A percentile compares a stretch with the other conserved stretches of the same genome.
Conservation (phyloP, 2,113 vertebrate genomes). For the Lichenostomus cassidix region DNA sequence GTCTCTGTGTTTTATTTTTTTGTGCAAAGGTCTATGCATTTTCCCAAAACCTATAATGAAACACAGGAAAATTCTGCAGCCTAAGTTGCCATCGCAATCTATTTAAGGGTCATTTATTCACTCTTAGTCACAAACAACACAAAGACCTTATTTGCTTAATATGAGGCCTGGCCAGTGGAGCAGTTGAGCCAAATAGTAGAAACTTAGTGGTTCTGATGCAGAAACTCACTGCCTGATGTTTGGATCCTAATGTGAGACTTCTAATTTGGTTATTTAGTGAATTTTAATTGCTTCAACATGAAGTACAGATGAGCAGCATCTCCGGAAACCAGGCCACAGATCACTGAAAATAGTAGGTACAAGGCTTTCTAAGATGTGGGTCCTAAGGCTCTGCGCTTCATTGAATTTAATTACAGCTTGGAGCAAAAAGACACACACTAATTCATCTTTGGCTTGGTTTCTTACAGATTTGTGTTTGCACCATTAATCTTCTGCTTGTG, state of each 20-base stretch:
- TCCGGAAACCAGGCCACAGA: not conserved
- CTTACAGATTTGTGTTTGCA: not conserved
- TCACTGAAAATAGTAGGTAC: not conserved
- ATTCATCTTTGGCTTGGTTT: not conserved
- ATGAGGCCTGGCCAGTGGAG: not conserved
- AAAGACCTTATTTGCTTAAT: not conserved
- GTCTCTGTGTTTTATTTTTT: not conserved
- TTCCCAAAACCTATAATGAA: not conserved
- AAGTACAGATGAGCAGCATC: not conserved
- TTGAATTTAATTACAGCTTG: slow-evolving; percentile 24
- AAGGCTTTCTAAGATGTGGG: not conserved
- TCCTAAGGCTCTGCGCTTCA: not conserved
- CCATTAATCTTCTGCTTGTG: not conserved
- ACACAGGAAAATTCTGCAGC: not conserved
- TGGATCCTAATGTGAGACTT: not conserved
- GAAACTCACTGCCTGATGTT: not conserved
- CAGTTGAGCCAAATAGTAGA: not conserved
- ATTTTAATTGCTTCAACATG: not conserved
- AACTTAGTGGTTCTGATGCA: not conserved
- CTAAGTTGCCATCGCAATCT: not conserved
- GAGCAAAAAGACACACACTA: not conserved
- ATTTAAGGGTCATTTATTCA: not conserved
- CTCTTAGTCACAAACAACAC: not conserved
- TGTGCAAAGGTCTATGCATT: not conserved
- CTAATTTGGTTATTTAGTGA: not conserved